phyloP scores from a whole-genome alignment of 2,888 invertebrate species.

The Psococerastis gibbosa region DNA sequence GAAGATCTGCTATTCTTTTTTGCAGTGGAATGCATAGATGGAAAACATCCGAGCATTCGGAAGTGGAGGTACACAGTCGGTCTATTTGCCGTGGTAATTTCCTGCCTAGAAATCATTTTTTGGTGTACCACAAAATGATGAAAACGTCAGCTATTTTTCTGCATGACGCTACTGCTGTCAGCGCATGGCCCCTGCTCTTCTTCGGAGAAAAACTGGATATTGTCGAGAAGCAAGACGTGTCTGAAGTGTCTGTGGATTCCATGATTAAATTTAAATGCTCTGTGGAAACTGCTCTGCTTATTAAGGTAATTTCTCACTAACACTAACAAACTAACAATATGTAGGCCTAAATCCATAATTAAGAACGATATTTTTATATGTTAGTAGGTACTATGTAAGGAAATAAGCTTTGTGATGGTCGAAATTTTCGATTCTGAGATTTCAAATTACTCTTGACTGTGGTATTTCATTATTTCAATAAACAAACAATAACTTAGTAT shows the following conservation, averaged over 20 bases:
- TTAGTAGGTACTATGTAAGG: too few species aligned
- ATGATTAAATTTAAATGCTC: conserved; percentile 27
- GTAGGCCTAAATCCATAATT: too few species aligned
- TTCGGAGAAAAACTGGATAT: conserved; percentile 50
- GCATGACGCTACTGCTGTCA: conserved; percentile 64
- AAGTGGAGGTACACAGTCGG: conserved; percentile 52
- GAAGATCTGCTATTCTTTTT: too few species aligned
- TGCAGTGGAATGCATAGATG: conserved; percentile 20
- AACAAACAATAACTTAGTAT: too few species aligned
- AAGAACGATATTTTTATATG: too few species aligned
- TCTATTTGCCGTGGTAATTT: conserved; percentile 41
- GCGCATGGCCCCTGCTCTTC: conserved; percentile 63
- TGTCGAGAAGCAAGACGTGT: conserved; percentile 23
- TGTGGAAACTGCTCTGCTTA: conserved; percentile 24
- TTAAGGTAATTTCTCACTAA: conserved; percentile 28
- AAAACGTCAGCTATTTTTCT: conserved; percentile 42
- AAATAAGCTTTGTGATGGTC: too few species aligned
- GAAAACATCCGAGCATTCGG: conserved; percentile 39
- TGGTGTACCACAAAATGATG: conserved; percentile 62
- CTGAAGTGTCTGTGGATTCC: conserved; percentile 27
- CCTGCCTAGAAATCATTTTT: conserved; percentile 40
- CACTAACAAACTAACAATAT: too few species aligned
- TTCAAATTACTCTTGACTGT: too few species aligned
- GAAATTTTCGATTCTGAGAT: too few species aligned
- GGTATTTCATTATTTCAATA: too few species aligned